These are phyloP conservation scores for Rhinolophus ferrumequinum DNA, from an alignment of 2,113 vertebrate species.

Conservation along the genomic window DNA sequence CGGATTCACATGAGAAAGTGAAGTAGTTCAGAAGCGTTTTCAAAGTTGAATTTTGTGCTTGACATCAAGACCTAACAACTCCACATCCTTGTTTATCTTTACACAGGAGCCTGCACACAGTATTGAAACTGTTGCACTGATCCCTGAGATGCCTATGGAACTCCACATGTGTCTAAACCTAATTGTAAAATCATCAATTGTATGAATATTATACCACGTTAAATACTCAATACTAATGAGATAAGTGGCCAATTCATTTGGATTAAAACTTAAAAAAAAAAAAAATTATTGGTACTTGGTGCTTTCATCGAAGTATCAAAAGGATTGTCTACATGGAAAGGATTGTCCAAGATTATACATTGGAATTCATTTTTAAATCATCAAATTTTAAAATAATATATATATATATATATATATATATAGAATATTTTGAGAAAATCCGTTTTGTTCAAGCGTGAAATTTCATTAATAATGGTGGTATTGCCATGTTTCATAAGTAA, in stretches of 20 bases:
- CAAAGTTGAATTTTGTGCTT: background rate
- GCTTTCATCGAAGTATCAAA: background rate
- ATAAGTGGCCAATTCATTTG: background rate
- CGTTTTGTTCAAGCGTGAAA: background rate
- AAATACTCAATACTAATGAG: background rate
- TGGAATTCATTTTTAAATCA: constrained; percentile 3
- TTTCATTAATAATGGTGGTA: background rate
- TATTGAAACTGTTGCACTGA: background rate
- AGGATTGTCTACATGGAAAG: background rate
- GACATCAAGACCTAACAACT: background rate
- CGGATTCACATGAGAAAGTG: background rate
- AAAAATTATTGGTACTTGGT: background rate
- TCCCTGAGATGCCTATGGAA: background rate
- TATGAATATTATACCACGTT: background rate
- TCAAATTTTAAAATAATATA: background rate
- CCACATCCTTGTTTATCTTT: background rate
- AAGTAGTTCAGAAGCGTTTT: background rate
- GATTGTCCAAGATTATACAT: background rate
- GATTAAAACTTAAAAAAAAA: background rate
- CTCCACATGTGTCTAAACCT: background rate
- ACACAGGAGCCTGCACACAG: background rate
- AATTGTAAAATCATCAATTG: background rate
- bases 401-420: background rate
- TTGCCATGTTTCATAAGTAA: background rate
- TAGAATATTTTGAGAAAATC: background rate